phyloP scores from a whole-genome alignment of 2,797 vertebrate genomes.

The Chiloscyllium punctatum region DNA sequence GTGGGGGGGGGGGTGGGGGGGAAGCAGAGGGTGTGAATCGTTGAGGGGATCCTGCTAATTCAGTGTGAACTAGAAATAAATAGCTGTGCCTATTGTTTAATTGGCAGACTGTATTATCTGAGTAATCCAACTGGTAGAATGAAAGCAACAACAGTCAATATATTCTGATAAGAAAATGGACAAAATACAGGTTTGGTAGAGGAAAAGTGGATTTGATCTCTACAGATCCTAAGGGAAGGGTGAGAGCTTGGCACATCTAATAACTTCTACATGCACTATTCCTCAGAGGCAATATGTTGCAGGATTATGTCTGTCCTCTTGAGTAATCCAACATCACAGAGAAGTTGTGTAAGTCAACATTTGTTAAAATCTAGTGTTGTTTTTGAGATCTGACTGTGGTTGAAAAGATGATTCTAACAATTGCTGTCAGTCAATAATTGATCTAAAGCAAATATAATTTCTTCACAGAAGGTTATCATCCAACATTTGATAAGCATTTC shows the following conservation, averaged over 20 bases:
- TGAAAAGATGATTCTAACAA: slow-evolving; percentile 22
- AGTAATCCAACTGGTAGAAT: not conserved
- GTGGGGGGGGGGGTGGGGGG: too few relatives aligned
- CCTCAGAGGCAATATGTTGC: not conserved
- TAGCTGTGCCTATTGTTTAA: not conserved
- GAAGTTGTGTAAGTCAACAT: not conserved
- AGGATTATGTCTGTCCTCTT: not conserved
- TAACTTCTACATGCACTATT: not conserved
- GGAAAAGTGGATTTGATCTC: not conserved
- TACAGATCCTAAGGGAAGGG: not conserved
- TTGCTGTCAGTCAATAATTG: slow-evolving; percentile 3
- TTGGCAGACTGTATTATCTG: not conserved
- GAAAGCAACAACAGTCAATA: not conserved
- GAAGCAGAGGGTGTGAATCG: too few relatives aligned
- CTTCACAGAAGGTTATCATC: not conserved
- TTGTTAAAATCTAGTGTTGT: not conserved
- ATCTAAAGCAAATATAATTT: slow-evolving; percentile 13
- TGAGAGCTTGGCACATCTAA: not conserved
- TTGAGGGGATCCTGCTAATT: not conserved
- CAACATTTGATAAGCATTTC: not conserved
- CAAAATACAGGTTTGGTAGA: not conserved
- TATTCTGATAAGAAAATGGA: not conserved
- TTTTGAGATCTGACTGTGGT: not conserved
- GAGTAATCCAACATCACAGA: slow-evolving; percentile 1
- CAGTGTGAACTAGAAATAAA: not conserved